A percentile compares a stretch with the other conserved stretches of the same genome.
Evolutionary conservation across 2,113 vertebrate genomes (phyloP).

Genomic region (Pseudopipra pipra): DNA sequence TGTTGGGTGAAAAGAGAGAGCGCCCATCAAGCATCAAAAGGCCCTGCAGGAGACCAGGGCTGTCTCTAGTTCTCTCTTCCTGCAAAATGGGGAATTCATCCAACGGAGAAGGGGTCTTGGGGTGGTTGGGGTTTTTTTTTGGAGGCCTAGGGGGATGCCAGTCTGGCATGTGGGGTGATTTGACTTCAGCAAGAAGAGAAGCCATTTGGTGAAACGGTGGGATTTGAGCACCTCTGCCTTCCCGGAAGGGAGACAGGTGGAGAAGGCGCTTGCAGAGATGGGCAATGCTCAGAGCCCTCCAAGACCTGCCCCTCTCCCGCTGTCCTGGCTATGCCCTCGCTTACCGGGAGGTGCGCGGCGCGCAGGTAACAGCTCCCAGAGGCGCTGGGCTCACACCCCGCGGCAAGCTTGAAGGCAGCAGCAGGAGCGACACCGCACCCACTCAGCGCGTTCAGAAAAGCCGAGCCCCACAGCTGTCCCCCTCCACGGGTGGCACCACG

Average conservation of each 20-base stretch:
- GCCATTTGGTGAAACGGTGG: not conserved
- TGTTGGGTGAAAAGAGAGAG: not conserved
- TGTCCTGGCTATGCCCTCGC: not conserved
- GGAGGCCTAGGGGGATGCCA: fast-evolving
- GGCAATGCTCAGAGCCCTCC: not conserved
- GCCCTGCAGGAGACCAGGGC: fast-evolving
- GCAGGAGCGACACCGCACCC: not conserved
- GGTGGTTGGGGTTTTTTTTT: fast-evolving
- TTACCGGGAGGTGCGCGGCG: not conserved
- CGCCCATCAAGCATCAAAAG: not conserved
- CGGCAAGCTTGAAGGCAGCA: not conserved
- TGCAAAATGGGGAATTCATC: not conserved
- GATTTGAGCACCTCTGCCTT: not conserved
- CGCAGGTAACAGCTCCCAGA: not conserved
- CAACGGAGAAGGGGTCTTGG: fast-evolving
- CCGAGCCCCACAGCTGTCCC: not conserved
- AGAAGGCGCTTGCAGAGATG: not conserved
- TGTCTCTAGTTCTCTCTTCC: not conserved
- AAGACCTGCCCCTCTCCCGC: not conserved
- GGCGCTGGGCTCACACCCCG: not conserved
- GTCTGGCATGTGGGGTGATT: not conserved
- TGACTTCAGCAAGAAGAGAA: not conserved
- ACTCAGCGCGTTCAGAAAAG: not conserved
- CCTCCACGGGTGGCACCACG: not conserved
- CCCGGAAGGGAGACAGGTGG: not conserved